Evolutionary conservation across 2,113 vertebrate species (phyloP), one percentile per base, ranked within the genome.

Genomic region (Neolamprologus longior): DNA sequence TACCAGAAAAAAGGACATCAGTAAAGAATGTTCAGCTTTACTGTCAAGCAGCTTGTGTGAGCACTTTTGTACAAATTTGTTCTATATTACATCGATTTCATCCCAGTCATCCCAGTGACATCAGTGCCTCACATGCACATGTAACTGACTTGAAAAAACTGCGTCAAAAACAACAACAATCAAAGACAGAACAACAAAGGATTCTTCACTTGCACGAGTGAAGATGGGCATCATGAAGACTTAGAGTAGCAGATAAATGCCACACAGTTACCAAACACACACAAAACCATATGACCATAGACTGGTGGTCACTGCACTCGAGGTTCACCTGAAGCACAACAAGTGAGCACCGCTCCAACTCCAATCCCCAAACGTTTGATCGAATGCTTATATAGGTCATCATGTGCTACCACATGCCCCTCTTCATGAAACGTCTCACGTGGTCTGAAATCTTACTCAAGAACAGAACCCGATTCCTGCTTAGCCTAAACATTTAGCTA

Each of bases 161-260:
- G 8, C 5, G 1, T 61, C 28, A 57, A 57, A 26, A 19, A 17
- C 45, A 52, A 50, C 45, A 58, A 9, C 57, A 61, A 61, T 33
- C 28, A 63, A 63, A 63, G 58, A 33, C 33, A 63, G 58, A 33
- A 63, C 15, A 61, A 33, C 3, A 63, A 63, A 63, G 26, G 13
- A 31, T 2, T 58, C 13, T 28, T 58, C 24, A 55, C n/a, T n/a
- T 58, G 55, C 9, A 58, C 55, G 0, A 0, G 1, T 58, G 0
- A 61, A 9, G 8, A 31, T 31, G 8, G 57, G 2, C 3, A 58
- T 58, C 55, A 58, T 58, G 55, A 58, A 58, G 7, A 58, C 1
- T 58, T 28, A 58, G 55, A 58, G 26, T 58, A 58, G 31, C 57
- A 61, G 26, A 61, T 9, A 58, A 58, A 58, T 5, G 28, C 15